Evolutionary conservation across 2,113 vertebrate genomes (phyloP).

Genomic region (Poeciliopsis turrubarensis): DNA sequence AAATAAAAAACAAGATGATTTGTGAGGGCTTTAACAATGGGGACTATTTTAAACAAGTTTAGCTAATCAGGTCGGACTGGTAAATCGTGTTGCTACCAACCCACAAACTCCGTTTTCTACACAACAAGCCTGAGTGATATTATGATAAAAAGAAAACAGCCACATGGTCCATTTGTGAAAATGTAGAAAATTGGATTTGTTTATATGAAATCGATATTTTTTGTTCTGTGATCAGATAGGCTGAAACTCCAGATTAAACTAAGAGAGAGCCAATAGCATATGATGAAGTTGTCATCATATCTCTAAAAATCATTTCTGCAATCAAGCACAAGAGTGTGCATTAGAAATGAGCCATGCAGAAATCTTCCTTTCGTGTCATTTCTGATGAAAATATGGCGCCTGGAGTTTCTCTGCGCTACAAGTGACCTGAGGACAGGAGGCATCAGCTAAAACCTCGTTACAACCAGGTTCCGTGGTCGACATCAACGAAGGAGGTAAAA

Average conservation of each 20-base stretch:
- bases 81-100: not conserved
- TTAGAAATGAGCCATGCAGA: too few species aligned
- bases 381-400: too few species aligned
- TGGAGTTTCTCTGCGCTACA: too few species aligned
- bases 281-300: not conserved
- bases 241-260: too few species aligned
- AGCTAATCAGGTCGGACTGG: not conserved
- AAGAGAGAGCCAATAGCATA: too few species aligned
- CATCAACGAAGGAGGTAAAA: not conserved
- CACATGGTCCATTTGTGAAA: not conserved
- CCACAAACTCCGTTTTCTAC: not conserved
- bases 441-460: not conserved
- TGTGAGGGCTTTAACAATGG: not conserved
- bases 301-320: not conserved
- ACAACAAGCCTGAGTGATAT: not conserved
- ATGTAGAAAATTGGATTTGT: not conserved
- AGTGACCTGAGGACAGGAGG: not conserved
- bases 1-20: not conserved
- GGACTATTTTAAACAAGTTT: not conserved
- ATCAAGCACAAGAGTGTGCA: not conserved
- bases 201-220: not conserved
- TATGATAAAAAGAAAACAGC: not conserved
- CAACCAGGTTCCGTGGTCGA: not conserved
- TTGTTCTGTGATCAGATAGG: too few species aligned
- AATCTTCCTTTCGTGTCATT: too few species aligned